phyloP scores from a whole-genome alignment of 2,113 vertebrate genomes.

The Heptranchias perlo region DNA sequence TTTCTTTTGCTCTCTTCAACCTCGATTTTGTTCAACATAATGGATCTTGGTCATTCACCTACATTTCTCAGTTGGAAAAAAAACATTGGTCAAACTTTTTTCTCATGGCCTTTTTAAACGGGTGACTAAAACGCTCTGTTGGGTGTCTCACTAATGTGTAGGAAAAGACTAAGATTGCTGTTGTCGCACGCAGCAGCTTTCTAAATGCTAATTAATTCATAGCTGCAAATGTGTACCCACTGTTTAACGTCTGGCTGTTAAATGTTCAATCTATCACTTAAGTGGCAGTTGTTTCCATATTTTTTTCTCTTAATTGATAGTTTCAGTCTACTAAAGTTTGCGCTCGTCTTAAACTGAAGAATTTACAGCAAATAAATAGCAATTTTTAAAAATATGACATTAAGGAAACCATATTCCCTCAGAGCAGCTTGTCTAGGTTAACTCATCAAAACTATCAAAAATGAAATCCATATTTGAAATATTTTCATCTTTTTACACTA shows the following conservation, averaged over 20 bases:
- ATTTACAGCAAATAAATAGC: not conserved
- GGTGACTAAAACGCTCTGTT: not conserved
- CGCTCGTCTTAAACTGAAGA: not conserved
- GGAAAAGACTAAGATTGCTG: conserved; percentile 52
- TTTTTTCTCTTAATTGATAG: conserved; percentile 43
- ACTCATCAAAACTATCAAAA: not conserved
- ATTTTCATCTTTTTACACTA: not conserved
- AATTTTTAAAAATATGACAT: not conserved
- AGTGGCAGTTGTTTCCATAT: conserved; percentile 60
- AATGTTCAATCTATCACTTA: conserved; percentile 63
- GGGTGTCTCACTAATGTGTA: conserved; percentile 51
- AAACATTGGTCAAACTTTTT: not conserved
- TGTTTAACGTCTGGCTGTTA: conserved; percentile 54
- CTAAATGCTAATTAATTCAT: conserved; percentile 65
- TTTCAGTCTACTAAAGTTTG: not conserved
- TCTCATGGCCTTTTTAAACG: not conserved
- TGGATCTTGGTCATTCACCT: not conserved
- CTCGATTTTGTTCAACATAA: not conserved
- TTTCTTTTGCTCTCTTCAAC: not conserved
- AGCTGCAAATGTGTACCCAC: conserved; percentile 56
- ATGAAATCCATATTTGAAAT: not conserved
- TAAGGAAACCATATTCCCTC: not conserved
- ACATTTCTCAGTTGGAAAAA: not conserved
- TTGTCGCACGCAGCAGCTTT: conserved; percentile 51
- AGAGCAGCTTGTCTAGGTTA: not conserved